phyloP scores from a whole-genome alignment of 2,113 vertebrate genomes.

The Porphyrio hochstetteri region DNA sequence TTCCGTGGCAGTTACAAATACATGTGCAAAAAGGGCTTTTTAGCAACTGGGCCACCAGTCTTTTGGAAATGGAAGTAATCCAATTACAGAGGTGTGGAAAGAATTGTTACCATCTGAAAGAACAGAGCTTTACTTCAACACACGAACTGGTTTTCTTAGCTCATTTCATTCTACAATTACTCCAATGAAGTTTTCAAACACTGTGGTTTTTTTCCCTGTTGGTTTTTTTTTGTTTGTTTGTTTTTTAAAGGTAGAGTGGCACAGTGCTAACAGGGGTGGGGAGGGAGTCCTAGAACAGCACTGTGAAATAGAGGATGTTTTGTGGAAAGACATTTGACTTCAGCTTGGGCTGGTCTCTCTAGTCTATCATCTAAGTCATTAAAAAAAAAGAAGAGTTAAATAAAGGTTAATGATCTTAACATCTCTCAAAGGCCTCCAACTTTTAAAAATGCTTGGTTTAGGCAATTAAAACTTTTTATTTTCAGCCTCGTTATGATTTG shows the following conservation, averaged over 20 bases:
- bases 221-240: background rate
- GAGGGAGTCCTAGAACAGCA: background rate
- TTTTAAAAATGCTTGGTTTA: background rate
- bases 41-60: background rate
- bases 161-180: background rate
- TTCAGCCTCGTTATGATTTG: background rate
- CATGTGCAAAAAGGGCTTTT: background rate
- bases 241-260: background rate
- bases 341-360: background rate
- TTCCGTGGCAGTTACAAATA: background rate
- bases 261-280: rapidly evolving
- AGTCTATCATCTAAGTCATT: background rate
- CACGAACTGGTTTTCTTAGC: background rate
- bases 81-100: background rate
- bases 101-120: background rate
- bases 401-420: background rate
- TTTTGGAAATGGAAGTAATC: background rate
- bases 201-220: rapidly evolving
- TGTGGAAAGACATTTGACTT: background rate
- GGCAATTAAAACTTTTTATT: background rate
- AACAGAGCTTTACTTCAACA: background rate
- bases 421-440: background rate
- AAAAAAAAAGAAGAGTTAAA: background rate
- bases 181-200: background rate
- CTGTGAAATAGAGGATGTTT: background rate